A percentile compares a stretch with the other conserved stretches of the same genome.
Evolutionary conservation across 2,113 vertebrate genomes (phyloP).

Genomic region (Pongo abelii): DNA sequence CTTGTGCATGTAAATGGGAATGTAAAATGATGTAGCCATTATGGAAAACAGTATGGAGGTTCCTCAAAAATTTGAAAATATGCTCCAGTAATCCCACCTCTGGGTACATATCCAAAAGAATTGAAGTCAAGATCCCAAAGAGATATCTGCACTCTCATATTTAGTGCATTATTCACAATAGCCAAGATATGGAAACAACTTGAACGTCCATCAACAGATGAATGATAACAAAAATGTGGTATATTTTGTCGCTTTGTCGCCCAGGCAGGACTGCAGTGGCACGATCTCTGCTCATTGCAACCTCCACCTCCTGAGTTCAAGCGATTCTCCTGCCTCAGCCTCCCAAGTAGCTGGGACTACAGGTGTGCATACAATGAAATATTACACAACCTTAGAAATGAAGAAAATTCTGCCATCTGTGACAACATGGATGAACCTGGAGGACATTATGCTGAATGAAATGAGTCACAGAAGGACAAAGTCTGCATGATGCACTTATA

Average conservation of each 20-base stretch:
- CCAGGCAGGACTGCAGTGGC: no score
- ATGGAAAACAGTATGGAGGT: neutral
- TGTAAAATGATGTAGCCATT: neutral
- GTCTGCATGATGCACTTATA: no score
- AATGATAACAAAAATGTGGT: neutral
- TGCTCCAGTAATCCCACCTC: neutral
- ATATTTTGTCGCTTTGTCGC: neutral
- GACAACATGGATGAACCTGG: neutral
- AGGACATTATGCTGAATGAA: neutral
- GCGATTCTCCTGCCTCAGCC: no score
- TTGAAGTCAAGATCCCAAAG: neutral
- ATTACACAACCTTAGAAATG: neutral
- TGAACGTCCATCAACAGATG: neutral
- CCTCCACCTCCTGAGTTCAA: no score
- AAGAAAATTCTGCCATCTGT: neutral
- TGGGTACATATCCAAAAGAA: neutral
- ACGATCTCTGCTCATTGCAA: no score
- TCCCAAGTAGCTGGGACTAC: no score
- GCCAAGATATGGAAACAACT: neutral
- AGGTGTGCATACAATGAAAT: no score
- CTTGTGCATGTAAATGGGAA: neutral
- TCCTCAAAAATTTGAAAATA: neutral
- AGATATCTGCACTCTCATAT: neutral
- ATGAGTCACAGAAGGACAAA: neutral
- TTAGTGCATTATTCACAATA: neutral